Base-by-base conservation (phyloP, 2,888 invertebrate genomes). In the Ormyrus pomaceus region DNA sequence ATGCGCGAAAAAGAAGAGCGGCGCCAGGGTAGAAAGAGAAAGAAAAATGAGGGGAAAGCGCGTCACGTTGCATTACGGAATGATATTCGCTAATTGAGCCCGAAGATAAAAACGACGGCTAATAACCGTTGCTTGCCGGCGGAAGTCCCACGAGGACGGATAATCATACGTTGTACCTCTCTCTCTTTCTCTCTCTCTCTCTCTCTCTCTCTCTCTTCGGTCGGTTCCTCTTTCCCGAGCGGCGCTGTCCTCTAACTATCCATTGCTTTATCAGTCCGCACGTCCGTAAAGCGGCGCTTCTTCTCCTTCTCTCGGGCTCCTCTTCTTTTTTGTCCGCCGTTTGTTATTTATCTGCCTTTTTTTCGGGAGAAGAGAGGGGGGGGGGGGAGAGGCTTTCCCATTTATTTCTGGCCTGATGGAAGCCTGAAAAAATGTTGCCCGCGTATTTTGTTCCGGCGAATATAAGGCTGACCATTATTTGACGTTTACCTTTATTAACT, bases 31-130 rank as follows among this genome's bases (percentile, higher is more conserved):
- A 51, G 64, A 62, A 58, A n/a, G 34, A 66, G n/a, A 56, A 62
- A 73, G 58, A 62, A 74, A 70, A 56, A 48, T 56, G 65, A 10
- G 53, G 13, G 53, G 6, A 83, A 85, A 83, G 72, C 84, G 86
- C 86, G 89, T 90, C 90, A 89, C 85, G 86, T 89, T 89, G 88
- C 89, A 89, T 90, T 90, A 90, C 90, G 85, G 86, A 88, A 89
- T 88, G 88, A 89, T 90, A 89, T 87, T 88, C 87, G 89, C 89
- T 90, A 90, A 90, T 90, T 90, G 89, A 89, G 89, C 86, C 86
- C 87, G 89, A 89, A 89, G 89, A 90, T 89, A 90, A 90, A 90
- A 84, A 84, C 85, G 85, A 86, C 86, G 87, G 88, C 87, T 90
- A 90, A 90, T 90, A 90, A 90, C 88, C 87, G 87, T 87, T 85